Percentiles rank a stretch among this genome's conserved stretches.
phyloP scores from a whole-genome alignment of 1,140 invertebrate genomes.

The Lepidurus arcticus region DNA sequence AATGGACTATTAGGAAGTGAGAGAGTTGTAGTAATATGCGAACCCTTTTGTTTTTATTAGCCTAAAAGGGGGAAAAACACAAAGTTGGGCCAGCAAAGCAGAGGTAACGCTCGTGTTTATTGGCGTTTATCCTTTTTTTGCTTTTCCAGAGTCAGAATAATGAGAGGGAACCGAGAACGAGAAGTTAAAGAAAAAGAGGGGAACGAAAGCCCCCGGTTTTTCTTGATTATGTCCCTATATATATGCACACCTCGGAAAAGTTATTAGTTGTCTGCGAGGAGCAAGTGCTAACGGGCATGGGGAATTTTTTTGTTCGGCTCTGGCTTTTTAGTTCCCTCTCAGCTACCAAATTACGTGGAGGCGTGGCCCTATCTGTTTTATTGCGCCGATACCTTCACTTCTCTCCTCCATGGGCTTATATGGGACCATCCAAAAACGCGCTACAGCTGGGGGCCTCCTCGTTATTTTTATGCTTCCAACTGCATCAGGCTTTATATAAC shows the following conservation, averaged over 20 bases:
- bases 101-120: not conserved
- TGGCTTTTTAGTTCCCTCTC: not conserved
- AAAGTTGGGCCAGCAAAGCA: not conserved
- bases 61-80: not conserved
- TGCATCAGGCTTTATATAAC: not conserved
- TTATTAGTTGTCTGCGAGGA: not conserved
- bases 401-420: not conserved
- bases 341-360: constrained; percentile 21
- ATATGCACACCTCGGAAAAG: not conserved
- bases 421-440: not conserved
- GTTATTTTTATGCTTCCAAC: not conserved
- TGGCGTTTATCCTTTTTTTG: not conserved
- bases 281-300: not conserved
- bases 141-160: not conserved
- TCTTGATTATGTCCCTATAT: not conserved
- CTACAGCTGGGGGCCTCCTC: not conserved
- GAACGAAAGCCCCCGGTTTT: not conserved
- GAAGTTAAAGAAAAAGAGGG: too few species aligned
- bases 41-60: not conserved
- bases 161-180: not conserved
- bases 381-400: not conserved
- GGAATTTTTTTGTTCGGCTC: not conserved
- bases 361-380: constrained; percentile 17
- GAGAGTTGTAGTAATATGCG: not conserved
- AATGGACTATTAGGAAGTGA: too few species aligned